Base-by-base conservation (phyloP, 2,113 vertebrate species). In the Pycnonotus jocosus region DNA sequence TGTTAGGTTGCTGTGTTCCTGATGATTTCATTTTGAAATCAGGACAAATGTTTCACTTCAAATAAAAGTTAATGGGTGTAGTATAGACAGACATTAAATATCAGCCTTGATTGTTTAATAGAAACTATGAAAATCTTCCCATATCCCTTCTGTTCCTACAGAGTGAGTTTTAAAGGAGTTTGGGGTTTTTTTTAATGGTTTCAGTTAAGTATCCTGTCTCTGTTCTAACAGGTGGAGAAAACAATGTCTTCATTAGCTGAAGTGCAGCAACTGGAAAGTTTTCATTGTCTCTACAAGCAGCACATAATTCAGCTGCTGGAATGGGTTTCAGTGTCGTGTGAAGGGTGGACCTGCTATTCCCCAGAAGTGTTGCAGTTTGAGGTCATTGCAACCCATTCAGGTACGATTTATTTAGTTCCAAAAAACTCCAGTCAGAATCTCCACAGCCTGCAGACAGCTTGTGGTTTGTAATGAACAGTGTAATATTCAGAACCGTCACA, bases 281-380 rank as follows among this genome's bases (percentile, higher is more conserved):
- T 88, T 61, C 90, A 84, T 40, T 97, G 96, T 83, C 98, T 99
- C 17, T 99, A 98, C 95, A 97, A 95, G 45, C 98, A 96, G 65
- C 99, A 99, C 89, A 97, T 98, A 82, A 82, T 70, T 33, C 89
- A 98, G 48, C 98, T 99, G 48, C 96, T 99, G 96, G 98, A 98
- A 56, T 98, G 98, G 98, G 92, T 99, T 56, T 98, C 97, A 4
- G 88, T 88, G 38, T 98, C 98, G 0, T 98, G 98, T 74, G 96
- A 96, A 15, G 81, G 92, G 68, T 99, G 99, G 99, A 98, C 96
- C 3, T 93, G 93, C 57, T 98, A 97, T 92, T 99, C 99, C 10
- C 83, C 97, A 5, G 98, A 99, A 92, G 95, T 99, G 69, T 89
- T 98, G 33, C 98, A 99, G 91, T 97, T 99, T 19, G 97, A 98